phyloP scores from a whole-genome alignment of 2,888 invertebrate species.

The Torymus auratus region DNA sequence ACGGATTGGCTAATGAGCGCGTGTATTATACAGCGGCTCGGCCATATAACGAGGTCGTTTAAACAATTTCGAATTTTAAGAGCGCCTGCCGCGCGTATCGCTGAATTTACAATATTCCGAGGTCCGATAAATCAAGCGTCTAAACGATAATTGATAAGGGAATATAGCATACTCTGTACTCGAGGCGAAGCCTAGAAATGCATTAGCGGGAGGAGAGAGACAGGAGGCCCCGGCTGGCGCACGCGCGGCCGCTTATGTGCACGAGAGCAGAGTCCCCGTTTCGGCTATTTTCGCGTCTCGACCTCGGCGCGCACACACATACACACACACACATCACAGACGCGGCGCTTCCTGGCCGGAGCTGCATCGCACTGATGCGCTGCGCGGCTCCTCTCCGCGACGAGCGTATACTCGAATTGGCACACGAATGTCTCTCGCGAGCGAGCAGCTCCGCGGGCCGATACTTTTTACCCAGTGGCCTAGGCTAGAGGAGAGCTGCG shows the following conservation, averaged over 20 bases:
- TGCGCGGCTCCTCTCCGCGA: neutral
- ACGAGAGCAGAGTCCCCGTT: slow-evolving; percentile 19
- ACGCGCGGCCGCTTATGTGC: too few relatives aligned
- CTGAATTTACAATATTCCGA: neutral
- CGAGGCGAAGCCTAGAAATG: too few relatives aligned
- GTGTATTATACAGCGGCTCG: neutral
- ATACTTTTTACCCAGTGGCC: neutral
- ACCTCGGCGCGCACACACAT: neutral
- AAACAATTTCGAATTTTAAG: slow-evolving; percentile 7
- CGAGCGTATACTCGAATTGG: slow-evolving; percentile 38
- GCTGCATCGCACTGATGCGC: too few relatives aligned
- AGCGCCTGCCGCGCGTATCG: neutral
- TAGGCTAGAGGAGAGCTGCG: neutral
- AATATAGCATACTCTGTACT: too few relatives aligned
- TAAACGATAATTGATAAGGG: too few relatives aligned
- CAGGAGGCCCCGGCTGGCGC: neutral
- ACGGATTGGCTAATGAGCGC: slow-evolving; percentile 39
- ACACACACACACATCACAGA: too few relatives aligned
- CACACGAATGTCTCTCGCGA: slow-evolving; percentile 13
- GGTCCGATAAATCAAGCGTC: neutral
- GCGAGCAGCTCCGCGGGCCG: neutral
- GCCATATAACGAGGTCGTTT: neutral
- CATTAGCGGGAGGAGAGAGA: neutral
- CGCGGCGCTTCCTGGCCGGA: too few relatives aligned
- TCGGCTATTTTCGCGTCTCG: slow-evolving; percentile 45